These are phyloP conservation scores for Fringilla coelebs DNA, from an alignment of 2,797 vertebrate genomes.

Conservation along the genomic window DNA sequence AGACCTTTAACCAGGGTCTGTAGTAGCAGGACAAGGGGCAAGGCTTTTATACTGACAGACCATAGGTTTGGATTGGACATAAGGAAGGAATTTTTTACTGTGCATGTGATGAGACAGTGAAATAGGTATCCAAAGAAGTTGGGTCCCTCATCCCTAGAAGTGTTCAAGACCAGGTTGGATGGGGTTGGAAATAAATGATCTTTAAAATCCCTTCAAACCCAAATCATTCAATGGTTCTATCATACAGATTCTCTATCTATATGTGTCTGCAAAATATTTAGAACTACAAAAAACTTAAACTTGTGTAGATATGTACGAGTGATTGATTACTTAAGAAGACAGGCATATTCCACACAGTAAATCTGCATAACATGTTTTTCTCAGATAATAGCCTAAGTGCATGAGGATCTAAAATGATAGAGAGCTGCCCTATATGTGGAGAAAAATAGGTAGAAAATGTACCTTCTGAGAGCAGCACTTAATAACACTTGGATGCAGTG, in stretches of 20 bases:
- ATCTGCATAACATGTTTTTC: background rate
- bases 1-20: background rate
- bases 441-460: background rate
- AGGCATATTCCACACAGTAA: background rate
- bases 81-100: background rate
- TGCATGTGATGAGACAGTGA: background rate
- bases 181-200: background rate
- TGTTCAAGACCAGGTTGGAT: background rate
- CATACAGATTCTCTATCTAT: background rate
- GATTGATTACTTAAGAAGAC: constrained; percentile 3
- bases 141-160: background rate
- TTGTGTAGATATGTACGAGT: background rate
- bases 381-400: background rate
- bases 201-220: background rate
- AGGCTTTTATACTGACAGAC: background rate
- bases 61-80: background rate
- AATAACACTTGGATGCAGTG: background rate
- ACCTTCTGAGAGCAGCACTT: background rate
- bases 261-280: background rate
- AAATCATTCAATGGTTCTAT: background rate
- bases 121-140: background rate
- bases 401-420: background rate
- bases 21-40: background rate
- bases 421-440: background rate
- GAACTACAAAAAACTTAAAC: background rate